Base-by-base conservation (phyloP, 1,140 invertebrate species). In the Drosophila setifemur region DNA sequence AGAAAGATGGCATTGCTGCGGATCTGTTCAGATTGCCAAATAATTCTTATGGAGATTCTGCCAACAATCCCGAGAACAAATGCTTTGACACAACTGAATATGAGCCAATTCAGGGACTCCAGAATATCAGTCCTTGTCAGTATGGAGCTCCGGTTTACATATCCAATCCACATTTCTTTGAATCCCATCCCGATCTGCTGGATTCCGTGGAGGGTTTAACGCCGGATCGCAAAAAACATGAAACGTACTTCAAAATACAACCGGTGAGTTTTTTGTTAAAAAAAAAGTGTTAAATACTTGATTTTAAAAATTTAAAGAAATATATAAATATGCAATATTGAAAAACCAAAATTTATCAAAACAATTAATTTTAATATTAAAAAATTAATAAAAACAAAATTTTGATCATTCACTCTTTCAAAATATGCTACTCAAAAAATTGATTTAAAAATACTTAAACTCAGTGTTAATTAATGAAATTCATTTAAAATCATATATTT, bases 81-180 rank as follows among this genome's bases (percentile, higher is more conserved):
- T 98, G 97, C 73, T 98, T 94, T 85, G 97, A 96, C 81, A 92
- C 93, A 0, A 91, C 91, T 31, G 92, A 94, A 35, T 93, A 92
- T 26, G 96, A 96, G 69, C 93, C 95, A 0, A 93, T 93, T 0
- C 91, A 93, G 61, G 96, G 96, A 1, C 90, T 97, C 1, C 96
- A 97, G 86, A 95, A 96, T 78, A 96, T 97, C 39, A 95, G 95
- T 75, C 95, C 95, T 0, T 97, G 96, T 75, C 96, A 97, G 91
- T 97, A 95, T 82, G 95, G 95, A 89, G 96, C 96, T 7, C 96
- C 97, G 0, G 94, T 97, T 1, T 96, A 95, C 69, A 87, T 97
- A 4, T 97, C 96, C 0, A 96, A 95, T 89, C 97, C 97, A 3
- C 97, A 98, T 89, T 98, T 97, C 90, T 95, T 95, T 63, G 93